Evolutionary conservation across 2,888 invertebrate species (phyloP).

Genomic region (Drosophila setosimentum): DNA sequence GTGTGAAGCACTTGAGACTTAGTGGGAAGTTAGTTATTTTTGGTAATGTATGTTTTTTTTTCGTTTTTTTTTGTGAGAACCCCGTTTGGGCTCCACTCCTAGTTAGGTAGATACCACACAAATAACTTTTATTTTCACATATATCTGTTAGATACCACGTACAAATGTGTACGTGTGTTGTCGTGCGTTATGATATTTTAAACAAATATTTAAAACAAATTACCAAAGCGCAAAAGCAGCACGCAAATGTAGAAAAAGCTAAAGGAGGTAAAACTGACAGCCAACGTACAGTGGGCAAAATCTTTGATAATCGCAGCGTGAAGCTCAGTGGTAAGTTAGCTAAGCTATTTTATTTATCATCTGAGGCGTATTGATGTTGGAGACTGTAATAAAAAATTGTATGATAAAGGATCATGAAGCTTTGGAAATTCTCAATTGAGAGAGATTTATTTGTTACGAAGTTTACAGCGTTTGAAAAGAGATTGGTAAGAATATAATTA

Average conservation of each 20-base stretch:
- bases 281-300: conserved; percentile 38
- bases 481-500: neutral
- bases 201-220: conserved; percentile 80
- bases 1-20: conserved; percentile 34
- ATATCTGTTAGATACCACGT: conserved; percentile 80
- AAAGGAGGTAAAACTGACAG: conserved; percentile 35
- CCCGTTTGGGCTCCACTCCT: conserved; percentile 41
- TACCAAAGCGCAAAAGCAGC: conserved; percentile 72
- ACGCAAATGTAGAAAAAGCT: conserved; percentile 59
- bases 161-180: conserved; percentile 76
- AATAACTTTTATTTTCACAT: conserved; percentile 78
- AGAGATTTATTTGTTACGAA: neutral
- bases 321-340: neutral
- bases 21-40: conserved; percentile 35
- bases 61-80: conserved; percentile 55
- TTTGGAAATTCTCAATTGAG: neutral
- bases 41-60: conserved; percentile 6
- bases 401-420: neutral
- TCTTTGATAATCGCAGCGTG: neutral
- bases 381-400: neutral
- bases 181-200: conserved; percentile 75
- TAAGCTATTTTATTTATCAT: neutral
- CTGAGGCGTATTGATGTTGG: too few relatives aligned
- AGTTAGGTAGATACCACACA: conserved; percentile 35
- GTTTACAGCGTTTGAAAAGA: neutral